Conservation (phyloP, 2,888 invertebrate species). For the Ochlodes sylvanus region DNA sequence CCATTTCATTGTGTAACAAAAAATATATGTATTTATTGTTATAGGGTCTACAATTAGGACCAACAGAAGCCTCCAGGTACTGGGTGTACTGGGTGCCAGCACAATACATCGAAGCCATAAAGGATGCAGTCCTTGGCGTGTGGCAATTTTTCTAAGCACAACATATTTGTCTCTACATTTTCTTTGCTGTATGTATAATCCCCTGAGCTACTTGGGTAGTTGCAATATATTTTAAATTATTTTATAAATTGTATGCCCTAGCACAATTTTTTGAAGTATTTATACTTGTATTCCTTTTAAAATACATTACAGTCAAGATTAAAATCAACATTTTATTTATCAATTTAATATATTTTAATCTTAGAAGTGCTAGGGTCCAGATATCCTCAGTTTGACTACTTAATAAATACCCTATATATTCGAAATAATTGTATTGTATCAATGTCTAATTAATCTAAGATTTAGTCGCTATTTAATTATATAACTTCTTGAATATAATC, state of each 20-base stretch:
- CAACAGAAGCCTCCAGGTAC: slow-evolving; percentile 95
- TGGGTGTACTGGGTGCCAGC: slow-evolving; percentile 98
- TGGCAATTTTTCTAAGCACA: slow-evolving; percentile 90
- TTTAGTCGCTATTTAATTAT: slow-evolving; percentile 22
- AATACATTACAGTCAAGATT: slow-evolving; percentile 32
- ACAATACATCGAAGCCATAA: slow-evolving; percentile 95
- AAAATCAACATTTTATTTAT: slow-evolving; percentile 19
- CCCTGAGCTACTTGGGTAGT: slow-evolving; percentile 71
- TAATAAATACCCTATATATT: not conserved
- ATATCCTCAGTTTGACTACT: slow-evolving; percentile 8
- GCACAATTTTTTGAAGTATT: slow-evolving; percentile 37
- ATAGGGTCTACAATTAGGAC: slow-evolving; percentile 94
- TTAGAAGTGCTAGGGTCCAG: slow-evolving; percentile 40
- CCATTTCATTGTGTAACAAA: not conserved
- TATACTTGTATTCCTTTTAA: slow-evolving; percentile 45
- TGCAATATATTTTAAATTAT: slow-evolving; percentile 72
- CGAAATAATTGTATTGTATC: slow-evolving; percentile 15
- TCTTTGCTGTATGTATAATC: slow-evolving; percentile 61
- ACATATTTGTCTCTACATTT: slow-evolving; percentile 45
- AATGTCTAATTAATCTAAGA: slow-evolving; percentile 16
- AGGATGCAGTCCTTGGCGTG: slow-evolving; percentile 94
- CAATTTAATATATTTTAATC: not conserved
- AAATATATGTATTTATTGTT: slow-evolving; percentile 41
- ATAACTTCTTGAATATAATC: slow-evolving; percentile 27
- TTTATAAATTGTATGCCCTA: slow-evolving; percentile 49